phyloP scores from a whole-genome alignment of 2,888 invertebrate genomes.

The Pyrgus malvae region DNA sequence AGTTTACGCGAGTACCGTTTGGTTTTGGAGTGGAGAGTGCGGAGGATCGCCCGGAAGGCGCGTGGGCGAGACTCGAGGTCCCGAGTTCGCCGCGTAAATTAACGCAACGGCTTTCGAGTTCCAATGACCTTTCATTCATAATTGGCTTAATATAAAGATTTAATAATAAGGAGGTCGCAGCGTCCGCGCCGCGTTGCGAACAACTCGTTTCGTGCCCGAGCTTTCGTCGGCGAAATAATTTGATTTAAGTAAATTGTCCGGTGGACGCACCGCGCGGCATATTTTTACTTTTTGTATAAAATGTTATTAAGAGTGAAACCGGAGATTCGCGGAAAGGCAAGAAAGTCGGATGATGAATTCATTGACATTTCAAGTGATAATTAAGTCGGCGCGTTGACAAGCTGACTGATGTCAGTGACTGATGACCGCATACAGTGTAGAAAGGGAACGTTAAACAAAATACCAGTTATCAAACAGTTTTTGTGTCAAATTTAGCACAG shows the following conservation, averaged over 20 bases:
- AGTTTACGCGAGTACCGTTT: neutral
- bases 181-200: conserved; percentile 11
- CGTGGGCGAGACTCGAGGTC: too few relatives aligned
- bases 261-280: neutral
- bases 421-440: neutral
- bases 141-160: conserved; percentile 25
- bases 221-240: conserved; percentile 15
- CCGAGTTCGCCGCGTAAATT: conserved; percentile 17
- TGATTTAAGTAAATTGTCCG: conserved; percentile 13
- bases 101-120: conserved; percentile 22
- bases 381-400: conserved; percentile 10
- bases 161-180: conserved; percentile 24
- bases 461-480: too few relatives aligned
- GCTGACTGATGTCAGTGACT: conserved; percentile 2
- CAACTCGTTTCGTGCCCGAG: conserved; percentile 9
- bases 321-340: conserved; percentile 14
- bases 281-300: conserved; percentile 11
- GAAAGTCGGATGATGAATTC: conserved; percentile 24
- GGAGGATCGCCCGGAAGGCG: too few relatives aligned
- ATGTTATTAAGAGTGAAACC: conserved; percentile 19
- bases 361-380: conserved; percentile 18
- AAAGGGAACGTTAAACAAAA: too few relatives aligned
- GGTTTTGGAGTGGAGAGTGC: too few relatives aligned
- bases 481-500: too few relatives aligned
- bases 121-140: conserved; percentile 26